Conservation (phyloP, 2,888 invertebrate species). For the Ptychoptera albimana region DNA sequence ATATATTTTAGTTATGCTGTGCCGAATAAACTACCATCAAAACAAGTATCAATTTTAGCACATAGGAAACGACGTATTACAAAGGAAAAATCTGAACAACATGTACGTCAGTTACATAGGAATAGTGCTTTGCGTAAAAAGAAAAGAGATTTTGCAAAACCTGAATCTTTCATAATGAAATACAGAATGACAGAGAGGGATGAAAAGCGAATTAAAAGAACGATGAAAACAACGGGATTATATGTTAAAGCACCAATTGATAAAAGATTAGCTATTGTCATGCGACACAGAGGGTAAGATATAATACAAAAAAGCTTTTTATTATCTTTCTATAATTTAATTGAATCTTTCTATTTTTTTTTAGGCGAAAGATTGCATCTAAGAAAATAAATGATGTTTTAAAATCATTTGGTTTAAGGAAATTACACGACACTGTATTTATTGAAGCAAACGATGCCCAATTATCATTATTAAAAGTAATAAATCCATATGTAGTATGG, state of each 20-base stretch:
- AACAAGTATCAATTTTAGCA: slow-evolving; percentile 27
- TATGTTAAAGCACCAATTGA: slow-evolving; percentile 7
- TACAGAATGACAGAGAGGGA: slow-evolving; percentile 24
- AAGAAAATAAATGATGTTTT: slow-evolving; percentile 23
- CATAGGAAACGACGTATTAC: slow-evolving; percentile 27
- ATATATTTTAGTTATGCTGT: slow-evolving; percentile 23
- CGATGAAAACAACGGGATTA: slow-evolving; percentile 4
- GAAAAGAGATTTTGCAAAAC: slow-evolving; percentile 25
- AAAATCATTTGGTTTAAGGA: slow-evolving; percentile 17
- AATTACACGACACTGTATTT: slow-evolving; percentile 24
- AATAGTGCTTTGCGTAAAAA: slow-evolving; percentile 18
- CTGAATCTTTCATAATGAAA: slow-evolving; percentile 28
- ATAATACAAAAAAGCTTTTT: too few species aligned
- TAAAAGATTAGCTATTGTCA: slow-evolving; percentile 23
- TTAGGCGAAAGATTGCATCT: slow-evolving; percentile 25
- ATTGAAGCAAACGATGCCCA: slow-evolving; percentile 25
- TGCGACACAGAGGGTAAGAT: slow-evolving; percentile 24
- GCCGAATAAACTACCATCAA: slow-evolving; percentile 29
- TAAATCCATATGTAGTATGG: slow-evolving; percentile 28
- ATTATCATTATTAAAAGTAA: slow-evolving; percentile 23
- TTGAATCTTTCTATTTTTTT: slow-evolving; percentile 4
- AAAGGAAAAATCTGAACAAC: slow-evolving; percentile 22
- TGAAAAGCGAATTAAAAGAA: slow-evolving; percentile 7
- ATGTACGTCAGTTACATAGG: slow-evolving; percentile 21
- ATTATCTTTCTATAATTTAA: background rate